Evolutionary conservation across 2,797 vertebrate species (phyloP), one percentile per base, ranked within the genome.

Genomic region (Pelochelys cantorii): DNA sequence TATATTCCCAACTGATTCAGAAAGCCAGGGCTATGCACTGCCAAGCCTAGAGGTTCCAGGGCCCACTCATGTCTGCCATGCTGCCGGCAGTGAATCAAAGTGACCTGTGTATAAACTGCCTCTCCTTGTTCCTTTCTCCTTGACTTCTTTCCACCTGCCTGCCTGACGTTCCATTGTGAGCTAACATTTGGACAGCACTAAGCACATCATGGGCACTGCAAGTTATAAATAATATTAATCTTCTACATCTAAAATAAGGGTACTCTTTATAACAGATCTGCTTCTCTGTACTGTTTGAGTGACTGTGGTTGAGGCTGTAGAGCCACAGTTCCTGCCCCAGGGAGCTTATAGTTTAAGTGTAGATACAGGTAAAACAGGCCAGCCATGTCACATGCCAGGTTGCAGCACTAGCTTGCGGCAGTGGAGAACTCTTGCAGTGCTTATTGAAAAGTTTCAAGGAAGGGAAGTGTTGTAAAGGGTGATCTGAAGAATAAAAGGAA

Each of bases 171-270:
- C 65, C 14, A 18, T 17, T 59, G 27, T 42, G 42, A 78, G 9
- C 3, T 53, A 8, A 86, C 53, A 18, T 79, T 68, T 84, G 75
- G 55, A 95, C 79, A 89, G 13, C 59, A n/a, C 62, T 86, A 59
- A 42, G 31, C 11, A 1, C 11, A 42, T 60, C 13, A 29, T 23
- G 1, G 25, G 37, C 53, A 6, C 34, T 62, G 62, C 56, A 89
- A 59, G 14, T 81, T 25, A 29, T 62, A 54, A 3, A 34, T 83
- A 87, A 20, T 7, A 81, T 74, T 34, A 22, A 31, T 52, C 37
- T 22, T 42, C 53, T 88, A 11, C 5, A 87, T 93, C 18, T 15
- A 29, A 53, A 27, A 25, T 23, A 27, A 25, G 13, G 23, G 37
- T 42, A 75, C 12, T 75, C 23, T 48, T 75, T 48, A 25, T 42